These are phyloP conservation scores for Nansenia antarctica DNA, from an alignment of 2,113 vertebrate genomes.

Conservation along the genomic window DNA sequence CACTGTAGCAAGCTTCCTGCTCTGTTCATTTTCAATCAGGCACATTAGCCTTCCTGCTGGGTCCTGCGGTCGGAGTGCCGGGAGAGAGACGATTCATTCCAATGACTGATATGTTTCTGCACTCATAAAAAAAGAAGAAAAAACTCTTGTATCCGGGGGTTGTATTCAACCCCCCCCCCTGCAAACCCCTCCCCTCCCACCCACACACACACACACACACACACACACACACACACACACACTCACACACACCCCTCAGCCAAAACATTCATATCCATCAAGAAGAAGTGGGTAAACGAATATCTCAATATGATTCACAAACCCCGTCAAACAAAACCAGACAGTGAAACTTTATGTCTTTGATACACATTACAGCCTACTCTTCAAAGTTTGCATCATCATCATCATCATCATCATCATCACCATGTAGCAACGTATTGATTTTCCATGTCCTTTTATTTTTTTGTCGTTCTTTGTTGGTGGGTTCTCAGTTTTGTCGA, in stretches of 20 bases:
- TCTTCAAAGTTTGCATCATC: not conserved
- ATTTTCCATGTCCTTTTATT: not conserved
- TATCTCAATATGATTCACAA: not conserved
- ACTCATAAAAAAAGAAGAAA: slow-evolving; percentile 12
- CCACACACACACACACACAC: too few relatives aligned
- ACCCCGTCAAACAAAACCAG: not conserved
- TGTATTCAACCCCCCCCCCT: too few relatives aligned
- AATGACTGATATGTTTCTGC: slow-evolving; percentile 58
- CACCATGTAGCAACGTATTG: too few relatives aligned
- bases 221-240: too few relatives aligned
- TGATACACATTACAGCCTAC: not conserved
- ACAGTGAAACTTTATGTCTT: slow-evolving; percentile 7
- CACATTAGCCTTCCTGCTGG: slow-evolving; percentile 56
- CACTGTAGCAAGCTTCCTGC: slow-evolving; percentile 53
- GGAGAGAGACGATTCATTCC: slow-evolving; percentile 51
- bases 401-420: not conserved
- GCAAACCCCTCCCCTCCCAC: too few relatives aligned
- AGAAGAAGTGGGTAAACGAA: not conserved
- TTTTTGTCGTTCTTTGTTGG: not conserved
- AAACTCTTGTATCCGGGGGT: slow-evolving; percentile 7
- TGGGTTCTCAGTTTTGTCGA: not conserved
- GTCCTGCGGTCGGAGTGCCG: slow-evolving; percentile 38
- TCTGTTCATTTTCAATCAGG: slow-evolving; percentile 63
- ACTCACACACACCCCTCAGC: slow-evolving; percentile 2
- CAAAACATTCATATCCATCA: slow-evolving; percentile 2